phyloP scores from a whole-genome alignment of 2,888 invertebrate species.

The Drosophila greeni region DNA sequence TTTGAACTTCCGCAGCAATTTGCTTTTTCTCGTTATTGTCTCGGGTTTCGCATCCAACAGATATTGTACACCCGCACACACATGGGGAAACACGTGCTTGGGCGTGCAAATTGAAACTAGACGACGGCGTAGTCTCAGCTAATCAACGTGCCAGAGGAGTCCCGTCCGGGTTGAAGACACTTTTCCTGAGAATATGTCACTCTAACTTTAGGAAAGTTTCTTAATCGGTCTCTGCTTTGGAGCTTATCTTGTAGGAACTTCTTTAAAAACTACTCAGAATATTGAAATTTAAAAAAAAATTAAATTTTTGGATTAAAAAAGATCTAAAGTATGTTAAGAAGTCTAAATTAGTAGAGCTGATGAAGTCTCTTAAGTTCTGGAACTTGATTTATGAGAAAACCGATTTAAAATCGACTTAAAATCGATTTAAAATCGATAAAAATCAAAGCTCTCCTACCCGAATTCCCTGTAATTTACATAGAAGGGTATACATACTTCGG shows the following conservation, averaged over 20 bases:
- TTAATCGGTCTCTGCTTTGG: not conserved
- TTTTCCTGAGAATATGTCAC: not conserved
- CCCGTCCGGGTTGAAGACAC: constrained; percentile 1
- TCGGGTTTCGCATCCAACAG: constrained; percentile 51
- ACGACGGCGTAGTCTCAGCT: constrained; percentile 22
- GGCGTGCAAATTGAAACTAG: constrained; percentile 59
- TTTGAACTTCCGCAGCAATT: constrained; percentile 66
- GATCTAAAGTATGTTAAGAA: not conserved
- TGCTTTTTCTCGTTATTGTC: constrained; percentile 58
- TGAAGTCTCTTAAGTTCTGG: not conserved
- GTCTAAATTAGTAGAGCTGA: accelerated
- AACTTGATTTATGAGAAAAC: not conserved
- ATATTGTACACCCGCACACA: constrained; percentile 25
- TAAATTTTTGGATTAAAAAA: too few species aligned
- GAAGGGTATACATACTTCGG: constrained; percentile 1
- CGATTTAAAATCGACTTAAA: not conserved
- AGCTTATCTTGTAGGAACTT: not conserved
- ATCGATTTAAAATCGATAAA: not conserved
- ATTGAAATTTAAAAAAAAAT: too few species aligned
- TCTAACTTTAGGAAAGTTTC: not conserved
- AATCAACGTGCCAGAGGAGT: constrained; percentile 43
- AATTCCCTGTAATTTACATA: too few species aligned
- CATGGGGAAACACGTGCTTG: constrained; percentile 57
- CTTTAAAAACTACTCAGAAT: not conserved
- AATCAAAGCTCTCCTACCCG: not conserved